Conservation (phyloP, 2,888 invertebrate species). For the Spicauda simplicius region DNA sequence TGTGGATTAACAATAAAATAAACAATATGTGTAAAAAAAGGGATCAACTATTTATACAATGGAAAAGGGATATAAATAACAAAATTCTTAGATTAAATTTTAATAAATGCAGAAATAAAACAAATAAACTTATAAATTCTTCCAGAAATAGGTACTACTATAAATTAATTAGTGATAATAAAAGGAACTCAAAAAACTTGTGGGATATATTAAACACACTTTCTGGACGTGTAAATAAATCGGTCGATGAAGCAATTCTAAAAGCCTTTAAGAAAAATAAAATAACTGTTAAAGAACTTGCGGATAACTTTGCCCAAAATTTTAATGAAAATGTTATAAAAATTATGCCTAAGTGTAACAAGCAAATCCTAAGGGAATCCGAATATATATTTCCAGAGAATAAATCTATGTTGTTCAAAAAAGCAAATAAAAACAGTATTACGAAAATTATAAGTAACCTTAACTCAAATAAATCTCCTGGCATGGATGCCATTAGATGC, state of each 20-base stretch:
- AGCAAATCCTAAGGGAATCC: not conserved
- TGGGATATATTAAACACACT: constrained; percentile 33
- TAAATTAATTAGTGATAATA: constrained; percentile 12
- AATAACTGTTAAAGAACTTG: constrained; percentile 15
- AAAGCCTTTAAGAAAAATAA: constrained; percentile 31
- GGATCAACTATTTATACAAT: constrained; percentile 16
- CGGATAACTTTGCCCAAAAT: constrained; percentile 26
- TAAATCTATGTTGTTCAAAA: not conserved
- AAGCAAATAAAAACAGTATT: not conserved
- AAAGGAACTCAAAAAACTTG: constrained; percentile 17
- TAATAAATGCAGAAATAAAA: constrained; percentile 27
- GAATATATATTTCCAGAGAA: constrained; percentile 6
- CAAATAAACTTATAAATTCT: constrained; percentile 14
- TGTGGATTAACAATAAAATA: constrained; percentile 7
- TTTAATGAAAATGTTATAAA: constrained; percentile 27
- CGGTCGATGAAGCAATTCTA: constrained; percentile 25
- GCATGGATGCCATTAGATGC: constrained; percentile 28
- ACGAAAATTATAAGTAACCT: not conserved
- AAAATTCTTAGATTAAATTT: constrained; percentile 16
- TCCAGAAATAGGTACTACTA: constrained; percentile 29
- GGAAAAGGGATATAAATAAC: constrained; percentile 26
- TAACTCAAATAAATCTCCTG: constrained; percentile 19
- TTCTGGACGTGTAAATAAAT: constrained; percentile 26
- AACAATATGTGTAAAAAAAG: constrained; percentile 22
- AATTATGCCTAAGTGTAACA: constrained; percentile 18